Conservation (phyloP, 2,888 invertebrate genomes). For the Alentia gelatinosa region DNA sequence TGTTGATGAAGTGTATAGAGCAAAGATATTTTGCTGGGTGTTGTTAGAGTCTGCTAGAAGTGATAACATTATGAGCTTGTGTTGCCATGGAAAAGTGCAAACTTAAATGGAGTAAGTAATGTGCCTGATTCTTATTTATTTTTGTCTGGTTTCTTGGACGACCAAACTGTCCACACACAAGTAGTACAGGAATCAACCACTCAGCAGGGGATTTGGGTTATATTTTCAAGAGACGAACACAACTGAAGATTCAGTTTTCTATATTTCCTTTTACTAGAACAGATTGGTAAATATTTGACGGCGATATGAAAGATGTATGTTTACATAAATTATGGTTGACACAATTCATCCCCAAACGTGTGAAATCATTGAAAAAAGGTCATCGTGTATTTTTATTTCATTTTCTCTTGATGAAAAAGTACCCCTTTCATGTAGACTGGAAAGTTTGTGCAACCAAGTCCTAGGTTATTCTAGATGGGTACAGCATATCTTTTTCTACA, state of each 20-base stretch:
- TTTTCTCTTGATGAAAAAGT: slow-evolving; percentile 9
- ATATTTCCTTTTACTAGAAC: background rate
- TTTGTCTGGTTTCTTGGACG: slow-evolving; percentile 19
- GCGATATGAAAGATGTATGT: background rate
- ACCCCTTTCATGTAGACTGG: background rate
- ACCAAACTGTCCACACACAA: background rate
- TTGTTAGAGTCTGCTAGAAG: slow-evolving; percentile 30
- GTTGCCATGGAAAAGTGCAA: slow-evolving; percentile 45
- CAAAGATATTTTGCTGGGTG: slow-evolving; percentile 28
- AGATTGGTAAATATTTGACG: background rate
- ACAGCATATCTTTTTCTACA: slow-evolving; percentile 5
- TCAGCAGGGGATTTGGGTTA: background rate
- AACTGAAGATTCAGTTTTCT: background rate
- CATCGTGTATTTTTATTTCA: background rate
- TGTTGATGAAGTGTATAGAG: slow-evolving; percentile 32
- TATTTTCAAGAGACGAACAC: background rate
- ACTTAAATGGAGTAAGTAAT: slow-evolving; percentile 26
- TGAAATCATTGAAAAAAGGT: background rate
- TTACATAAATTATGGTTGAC: background rate
- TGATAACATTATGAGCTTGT: slow-evolving; percentile 25
- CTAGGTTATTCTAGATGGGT: background rate
- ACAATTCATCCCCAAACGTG: background rate
- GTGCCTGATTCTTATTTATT: slow-evolving; percentile 12
- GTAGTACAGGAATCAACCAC: background rate
- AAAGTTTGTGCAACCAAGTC: background rate